Evolutionary conservation across 2,113 vertebrate genomes (phyloP).

Genomic region (Tapirus terrestris): DNA sequence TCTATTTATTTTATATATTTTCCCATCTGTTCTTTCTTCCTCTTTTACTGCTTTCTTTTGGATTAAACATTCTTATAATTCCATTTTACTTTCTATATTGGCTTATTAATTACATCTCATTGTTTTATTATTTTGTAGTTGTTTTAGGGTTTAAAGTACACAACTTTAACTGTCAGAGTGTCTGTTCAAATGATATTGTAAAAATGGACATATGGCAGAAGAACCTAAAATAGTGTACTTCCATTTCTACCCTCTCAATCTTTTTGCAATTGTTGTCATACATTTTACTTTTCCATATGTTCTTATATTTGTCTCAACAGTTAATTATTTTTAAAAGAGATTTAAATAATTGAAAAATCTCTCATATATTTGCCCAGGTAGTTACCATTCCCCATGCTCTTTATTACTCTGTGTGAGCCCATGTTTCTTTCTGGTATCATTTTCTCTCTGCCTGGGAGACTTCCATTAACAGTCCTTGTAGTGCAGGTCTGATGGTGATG

Average conservation of each 20-base stretch:
- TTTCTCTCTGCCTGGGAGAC: not conserved
- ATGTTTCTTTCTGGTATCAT: not conserved
- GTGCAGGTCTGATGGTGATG: not conserved
- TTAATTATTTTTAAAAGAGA: not conserved
- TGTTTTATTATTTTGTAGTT: no score
- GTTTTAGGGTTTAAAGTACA: no score
- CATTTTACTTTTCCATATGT: not conserved
- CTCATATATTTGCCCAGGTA: not conserved
- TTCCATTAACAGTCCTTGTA: not conserved
- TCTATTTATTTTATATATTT: no score
- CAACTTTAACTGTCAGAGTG: no score
- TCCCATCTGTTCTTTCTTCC: no score
- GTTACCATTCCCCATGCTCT: no score
- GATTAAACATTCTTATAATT: no score
- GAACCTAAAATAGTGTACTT: not conserved
- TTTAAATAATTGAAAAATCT: not conserved
- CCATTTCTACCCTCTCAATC: not conserved
- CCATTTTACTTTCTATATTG: no score
- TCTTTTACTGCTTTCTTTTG: no score
- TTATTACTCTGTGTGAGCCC: fast-evolving
- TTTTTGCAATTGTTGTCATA: not conserved
- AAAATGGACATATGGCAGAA: no score
- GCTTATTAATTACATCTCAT: no score
- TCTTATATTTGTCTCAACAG: not conserved
- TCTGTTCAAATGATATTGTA: not conserved